Evolutionary conservation across 2,888 invertebrate genomes (phyloP).

Genomic region (Luperina testacea): DNA sequence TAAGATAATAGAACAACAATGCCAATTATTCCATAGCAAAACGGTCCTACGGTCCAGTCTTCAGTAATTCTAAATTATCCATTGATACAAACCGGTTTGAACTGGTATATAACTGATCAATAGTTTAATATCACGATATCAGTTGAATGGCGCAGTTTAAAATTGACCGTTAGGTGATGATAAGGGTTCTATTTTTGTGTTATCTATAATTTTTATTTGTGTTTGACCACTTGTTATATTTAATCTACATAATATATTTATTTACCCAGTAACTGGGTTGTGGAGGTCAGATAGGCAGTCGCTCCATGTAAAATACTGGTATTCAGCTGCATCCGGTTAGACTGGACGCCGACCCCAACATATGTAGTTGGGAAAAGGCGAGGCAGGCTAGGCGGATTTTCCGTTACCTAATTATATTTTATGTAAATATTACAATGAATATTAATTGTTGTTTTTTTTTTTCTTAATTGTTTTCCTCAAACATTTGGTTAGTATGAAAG

Average conservation of each 20-base stretch:
- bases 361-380: no score
- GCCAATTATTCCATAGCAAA: constrained; percentile 28
- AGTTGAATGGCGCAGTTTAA: constrained; percentile 37
- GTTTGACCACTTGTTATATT: background rate
- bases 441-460: background rate
- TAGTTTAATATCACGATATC: constrained; percentile 39
- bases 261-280: no score
- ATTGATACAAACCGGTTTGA: constrained; percentile 48
- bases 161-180: constrained; percentile 28
- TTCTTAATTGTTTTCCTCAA: constrained; percentile 21
- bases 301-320: no score
- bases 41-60: constrained; percentile 30
- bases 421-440: background rate
- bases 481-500: background rate
- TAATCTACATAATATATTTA: constrained; percentile 15
- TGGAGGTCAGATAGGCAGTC: no score
- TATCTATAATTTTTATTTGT: constrained; percentile 23
- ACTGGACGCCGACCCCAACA: no score
- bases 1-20: constrained; percentile 37
- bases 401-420: no score
- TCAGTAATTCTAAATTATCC: constrained; percentile 47
- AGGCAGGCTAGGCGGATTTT: constrained; percentile 1
- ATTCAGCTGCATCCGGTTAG: no score
- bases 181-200: constrained; percentile 35
- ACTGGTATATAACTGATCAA: constrained; percentile 42